phyloP scores from a whole-genome alignment of 2,888 invertebrate genomes.

The Synergus laeviventris region DNA sequence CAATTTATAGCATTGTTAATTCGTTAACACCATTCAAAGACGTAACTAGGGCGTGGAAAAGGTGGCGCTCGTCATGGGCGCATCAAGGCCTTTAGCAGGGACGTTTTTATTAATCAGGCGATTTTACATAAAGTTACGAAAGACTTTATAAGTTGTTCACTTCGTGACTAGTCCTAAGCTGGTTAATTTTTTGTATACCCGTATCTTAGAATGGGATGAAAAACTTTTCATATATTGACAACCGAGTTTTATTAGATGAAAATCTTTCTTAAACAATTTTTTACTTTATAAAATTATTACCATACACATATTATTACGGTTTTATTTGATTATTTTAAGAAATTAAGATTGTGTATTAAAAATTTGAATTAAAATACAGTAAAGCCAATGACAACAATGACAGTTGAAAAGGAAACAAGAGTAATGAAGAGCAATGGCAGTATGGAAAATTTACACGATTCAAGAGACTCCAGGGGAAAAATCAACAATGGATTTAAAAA shows the following conservation, averaged over 20 bases:
- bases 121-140: constrained; percentile 35
- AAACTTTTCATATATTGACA: background rate
- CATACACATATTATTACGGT: background rate
- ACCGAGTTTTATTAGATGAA: background rate
- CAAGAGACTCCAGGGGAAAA: constrained; percentile 18
- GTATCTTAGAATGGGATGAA: background rate
- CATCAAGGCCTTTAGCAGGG: constrained; percentile 33
- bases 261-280: background rate
- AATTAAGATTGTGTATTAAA: background rate
- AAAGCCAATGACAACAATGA: constrained; percentile 55
- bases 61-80: constrained; percentile 39
- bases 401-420: constrained; percentile 62
- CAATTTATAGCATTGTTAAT: constrained; percentile 34
- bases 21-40: constrained; percentile 39
- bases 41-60: constrained; percentile 40
- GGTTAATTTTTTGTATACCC: constrained; percentile 5
- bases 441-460: background rate
- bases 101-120: constrained; percentile 24
- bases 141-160: constrained; percentile 29
- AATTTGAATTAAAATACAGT: constrained; percentile 42
- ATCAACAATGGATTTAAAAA: constrained; percentile 31
- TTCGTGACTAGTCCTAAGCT: background rate
- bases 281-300: background rate
- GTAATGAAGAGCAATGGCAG: constrained; percentile 44
- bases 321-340: too few species aligned